Base-by-base conservation (phyloP, 2,888 invertebrate species). In the Oscheius sp. region DNA sequence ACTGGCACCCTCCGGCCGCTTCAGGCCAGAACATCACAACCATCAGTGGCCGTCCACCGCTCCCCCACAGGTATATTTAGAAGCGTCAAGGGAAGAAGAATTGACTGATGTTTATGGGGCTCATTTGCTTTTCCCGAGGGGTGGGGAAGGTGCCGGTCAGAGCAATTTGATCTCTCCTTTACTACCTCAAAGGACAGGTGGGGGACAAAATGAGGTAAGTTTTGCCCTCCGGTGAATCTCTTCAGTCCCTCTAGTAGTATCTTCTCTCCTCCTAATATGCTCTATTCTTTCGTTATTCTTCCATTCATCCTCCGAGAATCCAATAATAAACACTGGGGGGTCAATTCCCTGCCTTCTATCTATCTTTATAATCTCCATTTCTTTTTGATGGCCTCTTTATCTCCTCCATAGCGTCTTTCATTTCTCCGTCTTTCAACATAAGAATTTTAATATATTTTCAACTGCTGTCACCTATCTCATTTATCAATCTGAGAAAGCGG, bases 31-130 rank as follows among this genome's bases (percentile, higher is more conserved):
- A 72, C 80, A 80, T 72, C 78, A 80, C 78, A 78, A 77, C 74
- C 80, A 80, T 75, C 74, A 76, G 74, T 80, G 80, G 80, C 80
- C 80, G 76, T 71, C 80, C 78, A 67, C 78, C 77, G 75, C 78
- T 78, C 78, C 80, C 71, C 56, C 63, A 69, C 74, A 80, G 78
- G 80, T 80, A 45, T 61, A 22, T 38, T 24, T 20, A 3, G 22
- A 24, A 20, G 24, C 47, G 47, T 47, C 22, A 14, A 14, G 36
- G 41, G 20, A 41, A 4, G 24, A 47, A 47, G 54, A 17, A 32
- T 32, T 32, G 24, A 5, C 54, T 20, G 32, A 32, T 54, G 54
- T 54, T 54, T 54, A 54, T 54, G n/a, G 33, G 14, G 33, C 33
- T 50, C 50, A 50, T 50, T 12, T 50, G 50, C 28, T 30, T 5